These are phyloP conservation scores for Ephialtes manifestator DNA, from an alignment of 2,888 invertebrate genomes.

Conservation along the genomic window DNA sequence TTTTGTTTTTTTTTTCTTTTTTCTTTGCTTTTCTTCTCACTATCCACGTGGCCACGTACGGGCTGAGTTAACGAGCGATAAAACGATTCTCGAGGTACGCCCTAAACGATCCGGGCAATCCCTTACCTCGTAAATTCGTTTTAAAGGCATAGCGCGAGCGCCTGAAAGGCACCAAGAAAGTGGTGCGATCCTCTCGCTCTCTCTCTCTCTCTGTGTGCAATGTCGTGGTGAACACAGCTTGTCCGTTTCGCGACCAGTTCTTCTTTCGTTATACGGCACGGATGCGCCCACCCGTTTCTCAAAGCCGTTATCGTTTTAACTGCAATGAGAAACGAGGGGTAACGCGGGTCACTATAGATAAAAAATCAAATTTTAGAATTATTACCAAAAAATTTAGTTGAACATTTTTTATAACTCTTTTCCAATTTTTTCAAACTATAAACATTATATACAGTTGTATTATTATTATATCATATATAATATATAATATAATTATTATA, in stretches of 20 bases:
- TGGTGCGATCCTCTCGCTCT: background rate
- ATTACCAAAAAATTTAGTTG: no score
- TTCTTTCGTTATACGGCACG: no score
- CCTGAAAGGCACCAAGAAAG: conserved; percentile 27
- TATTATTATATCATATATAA: no score
- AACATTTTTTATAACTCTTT: no score
- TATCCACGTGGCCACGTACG: conserved; percentile 55
- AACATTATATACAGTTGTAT: no score
- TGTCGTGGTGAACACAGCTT: conserved; percentile 6
- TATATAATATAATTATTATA: no score
- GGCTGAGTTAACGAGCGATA: conserved; percentile 76
- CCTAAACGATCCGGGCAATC: conserved; percentile 72
- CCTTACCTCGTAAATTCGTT: conserved; percentile 74
- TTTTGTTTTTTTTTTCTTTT: background rate
- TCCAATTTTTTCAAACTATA: no score
- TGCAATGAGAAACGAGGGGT: background rate
- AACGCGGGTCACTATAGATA: background rate
- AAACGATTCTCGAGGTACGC: conserved; percentile 72
- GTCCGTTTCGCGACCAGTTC: conserved; percentile 15
- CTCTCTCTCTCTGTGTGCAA: no score
- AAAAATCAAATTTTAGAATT: background rate
- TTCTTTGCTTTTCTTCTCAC: conserved; percentile 47
- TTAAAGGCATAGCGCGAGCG: conserved; percentile 68
- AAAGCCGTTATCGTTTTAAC: conserved; percentile 3
- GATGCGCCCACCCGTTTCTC: background rate